These are phyloP conservation scores for Mayetiola destructor DNA, from an alignment of 2,888 invertebrate species.

Conservation along the genomic window DNA sequence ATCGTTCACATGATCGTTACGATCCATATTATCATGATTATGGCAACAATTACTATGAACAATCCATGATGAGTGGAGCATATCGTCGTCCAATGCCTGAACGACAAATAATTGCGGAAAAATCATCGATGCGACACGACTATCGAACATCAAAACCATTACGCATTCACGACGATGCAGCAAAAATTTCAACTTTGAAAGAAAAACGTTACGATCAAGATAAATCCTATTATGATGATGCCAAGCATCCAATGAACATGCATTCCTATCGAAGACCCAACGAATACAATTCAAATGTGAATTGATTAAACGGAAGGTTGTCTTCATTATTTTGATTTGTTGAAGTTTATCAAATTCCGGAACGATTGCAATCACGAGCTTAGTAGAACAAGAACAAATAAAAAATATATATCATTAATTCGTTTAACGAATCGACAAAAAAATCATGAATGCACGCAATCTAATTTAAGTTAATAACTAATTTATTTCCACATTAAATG, in stretches of 20 bases:
- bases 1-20: constrained; percentile 36
- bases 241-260: too few species aligned
- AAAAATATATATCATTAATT: too few species aligned
- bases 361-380: too few species aligned
- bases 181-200: background rate
- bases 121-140: background rate
- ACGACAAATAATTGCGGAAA: background rate
- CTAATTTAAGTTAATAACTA: too few species aligned
- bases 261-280: background rate
- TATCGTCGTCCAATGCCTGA: background rate
- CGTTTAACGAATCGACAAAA: too few species aligned
- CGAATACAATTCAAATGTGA: background rate
- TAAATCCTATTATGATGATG: background rate
- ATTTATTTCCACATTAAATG: too few species aligned
- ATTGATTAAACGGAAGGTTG: too few species aligned
- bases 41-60: background rate
- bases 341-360: too few species aligned
- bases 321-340: too few species aligned
- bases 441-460: too few species aligned
- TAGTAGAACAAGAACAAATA: too few species aligned
- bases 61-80: background rate
- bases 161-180: background rate
- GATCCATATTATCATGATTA: constrained; percentile 17
- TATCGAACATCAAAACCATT: background rate
- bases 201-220: background rate